Conservation (phyloP, 2,113 vertebrate genomes). For the Callaeas wilsoni region DNA sequence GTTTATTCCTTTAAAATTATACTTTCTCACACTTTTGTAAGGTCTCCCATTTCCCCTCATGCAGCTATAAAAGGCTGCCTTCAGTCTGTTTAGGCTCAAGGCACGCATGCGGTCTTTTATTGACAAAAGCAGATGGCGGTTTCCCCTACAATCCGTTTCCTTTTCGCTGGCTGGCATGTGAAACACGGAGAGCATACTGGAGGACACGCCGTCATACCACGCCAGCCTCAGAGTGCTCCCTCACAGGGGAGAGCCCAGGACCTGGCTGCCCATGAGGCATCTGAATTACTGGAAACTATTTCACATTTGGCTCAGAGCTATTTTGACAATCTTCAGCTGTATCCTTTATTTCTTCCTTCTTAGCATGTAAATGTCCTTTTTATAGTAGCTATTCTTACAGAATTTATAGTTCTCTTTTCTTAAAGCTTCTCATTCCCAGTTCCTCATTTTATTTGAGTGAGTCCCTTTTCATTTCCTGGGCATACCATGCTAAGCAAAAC, state of each 20-base stretch:
- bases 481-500: neutral
- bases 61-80: constrained; percentile 44
- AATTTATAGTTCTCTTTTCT: constrained; percentile 51
- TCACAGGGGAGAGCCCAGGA: neutral
- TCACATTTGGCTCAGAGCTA: constrained; percentile 29
- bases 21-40: constrained; percentile 23
- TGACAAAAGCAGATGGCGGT: constrained; percentile 66
- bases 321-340: constrained; percentile 51
- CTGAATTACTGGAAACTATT: constrained; percentile 32
- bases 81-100: constrained; percentile 37
- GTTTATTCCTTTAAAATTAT: constrained; percentile 23
- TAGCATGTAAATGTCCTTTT: constrained; percentile 34
- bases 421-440: constrained; percentile 21
- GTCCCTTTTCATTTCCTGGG: neutral
- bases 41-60: neutral
- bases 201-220: neutral
- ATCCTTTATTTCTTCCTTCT: constrained; percentile 49
- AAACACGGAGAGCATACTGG: neutral
- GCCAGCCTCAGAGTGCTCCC: neutral
- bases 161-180: constrained; percentile 38
- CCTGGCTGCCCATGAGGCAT: neutral
- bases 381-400: constrained; percentile 32
- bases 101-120: constrained; percentile 15
- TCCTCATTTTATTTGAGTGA: constrained; percentile 30
- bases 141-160: constrained; percentile 20